Percentiles rank a stretch among this genome's conserved stretches.
Evolutionary conservation across 2,113 vertebrate genomes (phyloP).

Genomic region (Perca schrenkii): DNA sequence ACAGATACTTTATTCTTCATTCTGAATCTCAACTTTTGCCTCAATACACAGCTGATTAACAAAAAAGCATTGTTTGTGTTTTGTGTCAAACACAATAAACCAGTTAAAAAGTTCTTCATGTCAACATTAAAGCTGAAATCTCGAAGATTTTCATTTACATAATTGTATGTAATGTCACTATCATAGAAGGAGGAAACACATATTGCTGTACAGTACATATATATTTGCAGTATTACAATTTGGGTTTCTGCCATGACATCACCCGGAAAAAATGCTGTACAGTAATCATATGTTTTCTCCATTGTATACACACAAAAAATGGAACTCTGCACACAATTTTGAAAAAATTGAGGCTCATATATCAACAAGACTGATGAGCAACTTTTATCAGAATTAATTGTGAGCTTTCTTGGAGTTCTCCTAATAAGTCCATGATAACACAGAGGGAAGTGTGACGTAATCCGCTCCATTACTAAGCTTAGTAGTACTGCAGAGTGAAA

Average conservation of each 20-base stretch:
- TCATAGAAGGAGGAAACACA: too few relatives aligned
- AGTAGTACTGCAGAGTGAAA: not conserved
- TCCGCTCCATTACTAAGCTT: not conserved
- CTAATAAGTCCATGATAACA: not conserved
- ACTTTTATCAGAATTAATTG: not conserved
- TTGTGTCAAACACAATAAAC: not conserved
- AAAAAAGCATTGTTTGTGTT: not conserved
- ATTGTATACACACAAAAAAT: too few relatives aligned
- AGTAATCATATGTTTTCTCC: too few relatives aligned
- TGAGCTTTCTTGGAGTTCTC: not conserved
- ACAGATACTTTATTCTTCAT: not conserved
- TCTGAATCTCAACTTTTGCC: conserved; percentile 14
- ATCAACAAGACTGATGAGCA: not conserved
- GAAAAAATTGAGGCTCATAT: too few relatives aligned
- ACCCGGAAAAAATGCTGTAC: too few relatives aligned
- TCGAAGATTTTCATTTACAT: too few relatives aligned
- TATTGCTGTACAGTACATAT: too few relatives aligned
- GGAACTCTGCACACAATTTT: too few relatives aligned
- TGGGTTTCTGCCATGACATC: too few relatives aligned
- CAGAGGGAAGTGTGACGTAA: not conserved
- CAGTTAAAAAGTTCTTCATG: not conserved
- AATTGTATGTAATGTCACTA: too few relatives aligned
- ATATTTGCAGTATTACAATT: too few relatives aligned
- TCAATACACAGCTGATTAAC: conserved; percentile 21
- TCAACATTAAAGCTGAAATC: too few relatives aligned